phyloP scores from a whole-genome alignment of 2,797 vertebrate genomes.

The Pteropus rufus region DNA sequence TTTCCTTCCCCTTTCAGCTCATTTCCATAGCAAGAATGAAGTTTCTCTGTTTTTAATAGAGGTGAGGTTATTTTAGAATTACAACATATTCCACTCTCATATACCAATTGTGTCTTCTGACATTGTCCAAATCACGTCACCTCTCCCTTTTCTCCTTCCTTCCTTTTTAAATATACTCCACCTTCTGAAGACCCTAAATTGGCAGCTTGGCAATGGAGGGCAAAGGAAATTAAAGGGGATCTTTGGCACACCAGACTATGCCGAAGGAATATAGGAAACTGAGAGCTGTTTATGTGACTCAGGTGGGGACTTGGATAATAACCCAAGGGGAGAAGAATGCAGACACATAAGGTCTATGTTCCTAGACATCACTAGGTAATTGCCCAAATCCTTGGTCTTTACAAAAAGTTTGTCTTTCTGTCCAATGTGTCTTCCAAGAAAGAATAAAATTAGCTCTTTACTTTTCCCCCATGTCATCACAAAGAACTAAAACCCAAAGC shows the following conservation, averaged over 20 bases:
- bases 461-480: background rate
- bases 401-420: background rate
- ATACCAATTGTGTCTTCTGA: background rate
- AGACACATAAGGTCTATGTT: background rate
- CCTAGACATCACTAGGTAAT: background rate
- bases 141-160: background rate
- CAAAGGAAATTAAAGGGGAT: background rate
- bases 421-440: constrained; percentile 22
- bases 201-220: background rate
- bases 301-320: background rate
- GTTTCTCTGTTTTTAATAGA: background rate
- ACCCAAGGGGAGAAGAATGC: background rate
- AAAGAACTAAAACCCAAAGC: background rate
- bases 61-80: background rate
- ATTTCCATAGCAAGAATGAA: constrained; percentile 16
- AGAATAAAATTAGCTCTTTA: constrained; percentile 1
- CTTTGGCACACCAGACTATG: background rate
- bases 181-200: background rate
- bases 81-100: background rate
- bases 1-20: background rate
- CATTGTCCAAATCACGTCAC: background rate
- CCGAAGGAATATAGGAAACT: background rate
- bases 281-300: background rate
- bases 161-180: background rate
- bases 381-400: background rate